phyloP scores from a whole-genome alignment of 1,140 invertebrate species.

The Agraylea sexmaculata region DNA sequence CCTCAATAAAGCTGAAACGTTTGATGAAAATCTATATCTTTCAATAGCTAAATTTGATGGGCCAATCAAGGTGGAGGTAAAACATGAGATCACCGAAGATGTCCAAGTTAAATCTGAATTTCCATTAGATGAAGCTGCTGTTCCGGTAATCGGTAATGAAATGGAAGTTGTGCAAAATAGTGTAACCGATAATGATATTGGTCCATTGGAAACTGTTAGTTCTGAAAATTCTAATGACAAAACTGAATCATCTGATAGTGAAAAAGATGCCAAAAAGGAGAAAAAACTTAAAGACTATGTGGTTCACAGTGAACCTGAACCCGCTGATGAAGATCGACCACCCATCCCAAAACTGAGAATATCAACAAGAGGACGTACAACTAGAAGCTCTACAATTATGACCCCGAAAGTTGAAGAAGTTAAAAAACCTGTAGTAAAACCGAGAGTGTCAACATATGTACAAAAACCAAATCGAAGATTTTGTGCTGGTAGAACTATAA shows the following conservation, averaged over 20 bases:
- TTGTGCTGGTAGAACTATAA: slow-evolving; percentile 32
- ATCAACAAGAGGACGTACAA: slow-evolving; percentile 31
- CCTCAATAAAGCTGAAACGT: slow-evolving; percentile 42
- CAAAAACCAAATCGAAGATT: slow-evolving; percentile 45
- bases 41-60: slow-evolving; percentile 32
- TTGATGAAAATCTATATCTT: slow-evolving; percentile 27
- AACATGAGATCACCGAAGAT: slow-evolving; percentile 21
- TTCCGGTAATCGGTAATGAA: slow-evolving; percentile 39
- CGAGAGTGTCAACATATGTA: slow-evolving; percentile 9
- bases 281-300: slow-evolving; percentile 24
- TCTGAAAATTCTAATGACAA: slow-evolving; percentile 28
- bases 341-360: slow-evolving; percentile 40
- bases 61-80: slow-evolving; percentile 17
- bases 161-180: slow-evolving; percentile 40
- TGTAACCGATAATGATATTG: slow-evolving; percentile 38
- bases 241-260: slow-evolving; percentile 19
- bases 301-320: slow-evolving; percentile 24
- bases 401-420: slow-evolving; percentile 22
- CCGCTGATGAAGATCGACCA: slow-evolving; percentile 29
- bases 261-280: slow-evolving; percentile 18
- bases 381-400: slow-evolving; percentile 31
- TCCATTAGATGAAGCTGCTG: slow-evolving; percentile 35
- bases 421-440: background rate
- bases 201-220: slow-evolving; percentile 33
- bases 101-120: slow-evolving; percentile 30